Percentiles rank a stretch among this genome's conserved stretches.
Evolutionary conservation across 2,888 invertebrate species (phyloP).

Genomic region (Crioceris asparagi): DNA sequence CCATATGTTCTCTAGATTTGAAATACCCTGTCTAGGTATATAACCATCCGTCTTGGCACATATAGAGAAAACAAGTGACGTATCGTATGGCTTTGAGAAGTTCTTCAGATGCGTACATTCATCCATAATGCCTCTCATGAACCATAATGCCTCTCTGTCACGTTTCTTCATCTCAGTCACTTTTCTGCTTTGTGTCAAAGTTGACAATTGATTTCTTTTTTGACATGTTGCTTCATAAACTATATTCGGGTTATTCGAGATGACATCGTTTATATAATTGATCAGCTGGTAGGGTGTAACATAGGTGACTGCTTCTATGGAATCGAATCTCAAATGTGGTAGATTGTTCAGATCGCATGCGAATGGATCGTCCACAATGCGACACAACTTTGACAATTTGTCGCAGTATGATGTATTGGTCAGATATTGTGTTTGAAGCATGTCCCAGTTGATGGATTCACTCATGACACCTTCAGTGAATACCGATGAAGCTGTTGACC

Average conservation of each 20-base stretch:
- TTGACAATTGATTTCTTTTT: slow-evolving; percentile 12
- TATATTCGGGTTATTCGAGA: slow-evolving; percentile 22
- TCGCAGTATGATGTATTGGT: slow-evolving; percentile 70
- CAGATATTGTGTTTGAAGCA: slow-evolving; percentile 78
- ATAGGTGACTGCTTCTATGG: slow-evolving; percentile 1
- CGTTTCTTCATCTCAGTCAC: slow-evolving; percentile 51
- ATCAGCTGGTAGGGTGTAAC: slow-evolving; percentile 33
- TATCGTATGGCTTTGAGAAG: slow-evolving; percentile 80
- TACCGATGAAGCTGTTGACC: slow-evolving; percentile 93
- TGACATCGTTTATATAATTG: slow-evolving; percentile 19
- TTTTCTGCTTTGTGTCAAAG: slow-evolving; percentile 14
- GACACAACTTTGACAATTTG: slow-evolving; percentile 79
- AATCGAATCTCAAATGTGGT: slow-evolving; percentile 19
- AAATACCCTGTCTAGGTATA: slow-evolving; percentile 76
- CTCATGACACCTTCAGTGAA: slow-evolving; percentile 96
- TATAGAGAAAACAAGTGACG: slow-evolving; percentile 81
- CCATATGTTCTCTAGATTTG: slow-evolving; percentile 82
- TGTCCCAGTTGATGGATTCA: slow-evolving; percentile 87
- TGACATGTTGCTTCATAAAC: slow-evolving; percentile 21
- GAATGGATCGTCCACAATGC: slow-evolving; percentile 56
- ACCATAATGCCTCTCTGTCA: slow-evolving; percentile 67
- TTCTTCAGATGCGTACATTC: slow-evolving; percentile 95
- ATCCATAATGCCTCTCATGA: slow-evolving; percentile 98
- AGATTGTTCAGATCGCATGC: slow-evolving; percentile 28
- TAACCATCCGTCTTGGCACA: slow-evolving; percentile 85